Evolutionary conservation across 1,140 invertebrate genomes (phyloP).

Genomic region (Drosophila arizonae): DNA sequence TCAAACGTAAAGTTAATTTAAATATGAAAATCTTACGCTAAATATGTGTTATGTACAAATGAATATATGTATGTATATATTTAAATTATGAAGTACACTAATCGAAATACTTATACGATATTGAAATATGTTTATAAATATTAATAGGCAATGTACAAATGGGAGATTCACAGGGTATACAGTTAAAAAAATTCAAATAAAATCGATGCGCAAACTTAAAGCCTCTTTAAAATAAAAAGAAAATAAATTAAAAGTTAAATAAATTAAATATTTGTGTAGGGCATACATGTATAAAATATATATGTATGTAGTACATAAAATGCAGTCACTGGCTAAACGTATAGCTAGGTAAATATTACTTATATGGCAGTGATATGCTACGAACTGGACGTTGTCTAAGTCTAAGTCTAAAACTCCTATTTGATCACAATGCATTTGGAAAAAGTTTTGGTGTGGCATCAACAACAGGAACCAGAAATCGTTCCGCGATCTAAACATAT

Average conservation of each 20-base stretch:
- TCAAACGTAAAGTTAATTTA: not conserved
- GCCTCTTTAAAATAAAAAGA: conserved; percentile 64
- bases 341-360: conserved; percentile 46
- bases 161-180: conserved; percentile 33
- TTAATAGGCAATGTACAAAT: conserved; percentile 33
- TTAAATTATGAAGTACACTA: conserved; percentile 36
- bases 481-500: conserved; percentile 31
- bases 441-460: conserved; percentile 76
- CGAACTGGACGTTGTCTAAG: conserved; percentile 36
- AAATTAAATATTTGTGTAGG: conserved; percentile 31
- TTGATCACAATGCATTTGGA: conserved; percentile 80
- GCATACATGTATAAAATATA: conserved; percentile 11
- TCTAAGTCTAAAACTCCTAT: conserved; percentile 61
- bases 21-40: conserved; percentile 23
- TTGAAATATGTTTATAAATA: not conserved
- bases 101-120: conserved; percentile 19
- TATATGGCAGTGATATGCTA: conserved; percentile 73
- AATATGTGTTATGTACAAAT: conserved; percentile 70
- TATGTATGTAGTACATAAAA: conserved; percentile 31
- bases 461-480: conserved; percentile 59
- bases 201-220: conserved; percentile 67
- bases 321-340: conserved; percentile 69
- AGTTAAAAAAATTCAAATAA: conserved; percentile 33
- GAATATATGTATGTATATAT: conserved; percentile 16
- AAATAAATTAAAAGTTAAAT: conserved; percentile 51